These are phyloP conservation scores for Poeciliopsis gracilis DNA, from an alignment of 2,797 vertebrate genomes.

Conservation along the genomic window DNA sequence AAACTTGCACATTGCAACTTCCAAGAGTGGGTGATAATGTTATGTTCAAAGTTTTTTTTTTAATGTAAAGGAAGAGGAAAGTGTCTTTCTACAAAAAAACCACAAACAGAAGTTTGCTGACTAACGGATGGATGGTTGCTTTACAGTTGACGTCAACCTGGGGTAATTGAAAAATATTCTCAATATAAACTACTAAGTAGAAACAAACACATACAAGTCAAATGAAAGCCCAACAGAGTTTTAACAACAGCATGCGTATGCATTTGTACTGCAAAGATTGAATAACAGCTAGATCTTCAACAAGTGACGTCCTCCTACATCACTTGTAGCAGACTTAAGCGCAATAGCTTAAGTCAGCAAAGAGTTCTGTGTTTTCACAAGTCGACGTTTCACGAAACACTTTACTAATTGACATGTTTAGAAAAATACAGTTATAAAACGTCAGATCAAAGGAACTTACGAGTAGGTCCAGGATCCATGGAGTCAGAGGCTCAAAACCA, in stretches of 20 bases:
- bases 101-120: background rate
- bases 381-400: background rate
- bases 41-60: background rate
- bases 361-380: background rate
- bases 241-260: background rate
- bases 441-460: conserved; percentile 61
- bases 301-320: background rate
- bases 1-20: background rate
- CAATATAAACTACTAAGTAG: background rate
- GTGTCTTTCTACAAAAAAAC: background rate
- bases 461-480: conserved; percentile 96
- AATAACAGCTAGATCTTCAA: background rate
- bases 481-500: conserved; percentile 94
- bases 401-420: background rate
- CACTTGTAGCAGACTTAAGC: too few species aligned
- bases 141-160: background rate
- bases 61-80: background rate
- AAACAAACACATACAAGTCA: background rate
- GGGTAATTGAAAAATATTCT: background rate
- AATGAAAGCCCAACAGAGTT: background rate
- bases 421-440: background rate
- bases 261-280: background rate
- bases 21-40: background rate
- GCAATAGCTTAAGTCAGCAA: background rate
- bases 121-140: too few species aligned